Evolutionary conservation across 2,888 invertebrate species (phyloP).

Genomic region (Cylindroiulus punctatus): DNA sequence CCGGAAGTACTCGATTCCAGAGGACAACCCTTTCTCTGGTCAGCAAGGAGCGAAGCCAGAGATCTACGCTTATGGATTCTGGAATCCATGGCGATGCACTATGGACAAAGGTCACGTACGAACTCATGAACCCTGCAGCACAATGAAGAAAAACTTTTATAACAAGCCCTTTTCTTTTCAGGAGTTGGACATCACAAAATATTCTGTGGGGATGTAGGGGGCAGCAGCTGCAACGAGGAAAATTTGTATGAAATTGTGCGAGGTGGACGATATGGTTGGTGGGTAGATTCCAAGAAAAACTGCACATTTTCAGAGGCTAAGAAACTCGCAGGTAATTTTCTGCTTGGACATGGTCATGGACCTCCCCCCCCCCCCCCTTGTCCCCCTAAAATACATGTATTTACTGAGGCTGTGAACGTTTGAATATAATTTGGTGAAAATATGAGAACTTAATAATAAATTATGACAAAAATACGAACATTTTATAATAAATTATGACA

Average conservation of each 20-base stretch:
- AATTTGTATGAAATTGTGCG: background rate
- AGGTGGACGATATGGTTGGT: constrained; percentile 32
- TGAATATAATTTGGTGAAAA: too few relatives aligned
- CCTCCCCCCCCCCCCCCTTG: too few relatives aligned
- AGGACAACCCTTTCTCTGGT: constrained; percentile 8
- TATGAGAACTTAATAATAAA: too few relatives aligned
- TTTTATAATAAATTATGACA: too few relatives aligned
- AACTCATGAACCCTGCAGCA: background rate
- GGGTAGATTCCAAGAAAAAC: background rate
- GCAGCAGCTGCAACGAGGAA: background rate
- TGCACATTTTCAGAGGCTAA: background rate
- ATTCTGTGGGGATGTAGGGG: constrained; percentile 19
- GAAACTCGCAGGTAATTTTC: background rate
- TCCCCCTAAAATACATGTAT: too few relatives aligned
- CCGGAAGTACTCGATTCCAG: constrained; percentile 41
- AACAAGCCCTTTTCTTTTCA: background rate
- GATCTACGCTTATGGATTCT: constrained; percentile 48
- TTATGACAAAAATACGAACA: too few relatives aligned
- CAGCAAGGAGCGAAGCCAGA: background rate
- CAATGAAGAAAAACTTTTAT: background rate
- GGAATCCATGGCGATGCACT: constrained; percentile 51
- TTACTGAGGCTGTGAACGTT: too few relatives aligned
- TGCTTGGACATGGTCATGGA: too few relatives aligned
- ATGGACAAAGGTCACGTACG: background rate
- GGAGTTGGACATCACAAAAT: background rate